Percentiles rank a stretch among this genome's conserved stretches.
Evolutionary conservation across 1,140 invertebrate genomes (phyloP).

Genomic region (Stratiolaelaps scimitus): DNA sequence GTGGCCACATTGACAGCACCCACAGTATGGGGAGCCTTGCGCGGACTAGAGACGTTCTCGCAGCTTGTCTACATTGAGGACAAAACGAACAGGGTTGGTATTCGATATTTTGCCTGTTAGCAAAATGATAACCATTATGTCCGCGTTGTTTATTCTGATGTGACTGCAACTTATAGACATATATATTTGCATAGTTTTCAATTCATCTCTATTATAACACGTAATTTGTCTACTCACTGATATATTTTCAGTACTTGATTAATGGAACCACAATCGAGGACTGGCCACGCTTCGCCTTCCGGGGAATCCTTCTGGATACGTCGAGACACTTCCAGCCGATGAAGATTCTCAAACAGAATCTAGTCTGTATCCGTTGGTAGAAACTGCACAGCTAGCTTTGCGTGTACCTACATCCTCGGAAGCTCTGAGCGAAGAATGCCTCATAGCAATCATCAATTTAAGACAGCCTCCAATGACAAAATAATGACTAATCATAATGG

Average conservation of each 20-base stretch:
- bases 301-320: conserved; percentile 69
- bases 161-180: neutral
- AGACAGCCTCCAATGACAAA: conserved; percentile 19
- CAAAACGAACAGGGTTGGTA: conserved; percentile 24
- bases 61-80: conserved; percentile 49
- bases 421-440: conserved; percentile 8
- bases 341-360: conserved; percentile 49
- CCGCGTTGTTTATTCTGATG: neutral
- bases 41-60: conserved; percentile 63
- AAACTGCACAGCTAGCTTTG: conserved; percentile 26
- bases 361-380: conserved; percentile 43
- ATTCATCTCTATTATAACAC: too few relatives aligned
- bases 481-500: neutral
- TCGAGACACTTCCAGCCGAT: conserved; percentile 63
- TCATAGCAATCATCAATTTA: neutral
- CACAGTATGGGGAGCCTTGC: conserved; percentile 58
- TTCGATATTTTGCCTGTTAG: too few relatives aligned
- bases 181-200: too few relatives aligned
- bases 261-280: conserved; percentile 52
- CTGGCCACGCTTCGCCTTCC: conserved; percentile 56
- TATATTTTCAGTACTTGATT: conserved; percentile 39
- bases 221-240: too few relatives aligned
- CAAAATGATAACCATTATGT: conserved; percentile 42
- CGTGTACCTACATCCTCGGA: neutral
- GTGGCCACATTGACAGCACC: conserved; percentile 39